These are phyloP conservation scores for Amphiduros pacificus DNA, from an alignment of 2,888 invertebrate genomes.

Conservation along the genomic window DNA sequence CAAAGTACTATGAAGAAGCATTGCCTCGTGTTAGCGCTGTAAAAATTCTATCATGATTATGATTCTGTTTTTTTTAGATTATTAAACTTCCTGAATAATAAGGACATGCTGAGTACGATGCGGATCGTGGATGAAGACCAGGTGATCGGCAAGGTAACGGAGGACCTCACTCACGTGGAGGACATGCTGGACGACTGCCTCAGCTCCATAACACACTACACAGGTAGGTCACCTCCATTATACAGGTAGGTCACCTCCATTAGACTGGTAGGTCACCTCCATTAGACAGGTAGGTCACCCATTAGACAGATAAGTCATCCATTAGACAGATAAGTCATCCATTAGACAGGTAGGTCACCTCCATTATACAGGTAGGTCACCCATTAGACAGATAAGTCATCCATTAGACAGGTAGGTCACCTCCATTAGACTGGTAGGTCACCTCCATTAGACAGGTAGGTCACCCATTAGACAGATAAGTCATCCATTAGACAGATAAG, in stretches of 20 bases:
- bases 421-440: conserved; percentile 54
- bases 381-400: too few relatives aligned
- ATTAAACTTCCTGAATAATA: conserved; percentile 21
- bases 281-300: conserved; percentile 54
- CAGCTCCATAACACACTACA: conserved; percentile 49
- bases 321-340: too few relatives aligned
- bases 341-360: conserved; percentile 54
- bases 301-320: too few relatives aligned
- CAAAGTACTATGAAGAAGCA: too few relatives aligned
- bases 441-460: too few relatives aligned
- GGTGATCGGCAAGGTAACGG: conserved; percentile 26
- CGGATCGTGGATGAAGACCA: conserved; percentile 20
- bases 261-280: conserved; percentile 54
- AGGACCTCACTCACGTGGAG: conserved; percentile 51
- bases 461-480: too few relatives aligned
- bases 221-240: conserved; percentile 53
- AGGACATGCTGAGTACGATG: conserved; percentile 10
- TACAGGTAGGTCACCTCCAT: conserved; percentile 52
- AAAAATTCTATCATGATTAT: not conserved
- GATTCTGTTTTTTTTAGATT: conserved; percentile 19
- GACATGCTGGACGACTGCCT: conserved; percentile 55
- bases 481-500: too few relatives aligned
- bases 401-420: too few relatives aligned
- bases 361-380: conserved; percentile 58
- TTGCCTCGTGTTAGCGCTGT: too few relatives aligned